Evolutionary conservation across 2,888 invertebrate species (phyloP), one percentile per base, ranked within the genome.

Genomic region (Cepaea hortensis): DNA sequence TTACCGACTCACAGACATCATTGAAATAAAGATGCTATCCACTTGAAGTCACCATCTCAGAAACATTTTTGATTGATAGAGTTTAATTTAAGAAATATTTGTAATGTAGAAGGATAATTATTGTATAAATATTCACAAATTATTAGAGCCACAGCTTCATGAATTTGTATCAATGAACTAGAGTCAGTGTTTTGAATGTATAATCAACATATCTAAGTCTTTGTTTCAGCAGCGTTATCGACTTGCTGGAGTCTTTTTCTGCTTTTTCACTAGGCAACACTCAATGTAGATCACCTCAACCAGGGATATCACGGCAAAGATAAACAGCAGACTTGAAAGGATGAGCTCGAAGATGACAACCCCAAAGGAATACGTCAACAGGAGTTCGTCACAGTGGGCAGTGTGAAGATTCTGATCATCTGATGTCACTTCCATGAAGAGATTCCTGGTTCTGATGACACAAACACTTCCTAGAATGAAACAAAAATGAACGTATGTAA

Each of bases 291-390:
- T 83, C 18, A 83, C 48, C 79, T 86, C 83, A 65, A 70, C n/a
- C 4, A 86, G 48, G 55, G 72, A 79, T 3, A 83, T 48, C 15
- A 82, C 23, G 0, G 83, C 76, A 23, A 83, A n/a, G 55, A 86
- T 77, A 35, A 83, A 72, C 20, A 82, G 15, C 50, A 86, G 15
- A 15, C 83, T 20, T 48, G 83, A 79, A 15, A 86, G 61, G 70
- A 86, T 76, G n/a, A 86, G 83, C 48, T 86, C 86, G 11, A 86
- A 86, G 70, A 86, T 86, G 79, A 86, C 79, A 7, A 86, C 72
- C 15, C 86, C 86, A 35, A 86, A 83, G 86, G 86, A 72, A 70
- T 68, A 86, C 0, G 68, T 61, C 70, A 86, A 18, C 9, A 86
- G 83, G 3, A 72, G 35, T 7, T 70, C 77, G 35, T 83, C 68